Evolutionary conservation across 2,797 vertebrate genomes (phyloP).

Genomic region (Onychomys arenicola): DNA sequence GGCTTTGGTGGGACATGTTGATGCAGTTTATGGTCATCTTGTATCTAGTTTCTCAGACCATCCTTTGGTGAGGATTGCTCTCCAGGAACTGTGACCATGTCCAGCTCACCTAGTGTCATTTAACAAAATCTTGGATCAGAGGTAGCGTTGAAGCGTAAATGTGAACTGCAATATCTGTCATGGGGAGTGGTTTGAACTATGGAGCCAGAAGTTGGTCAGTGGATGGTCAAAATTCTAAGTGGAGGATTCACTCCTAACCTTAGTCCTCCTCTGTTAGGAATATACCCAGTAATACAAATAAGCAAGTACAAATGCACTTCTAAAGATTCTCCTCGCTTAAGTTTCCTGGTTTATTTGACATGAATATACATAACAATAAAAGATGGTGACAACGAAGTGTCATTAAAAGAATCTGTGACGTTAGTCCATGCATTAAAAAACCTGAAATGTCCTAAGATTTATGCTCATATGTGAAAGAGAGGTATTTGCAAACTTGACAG

Average conservation of each 20-base stretch:
- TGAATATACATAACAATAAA: not conserved
- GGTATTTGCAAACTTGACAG: constrained; percentile 32
- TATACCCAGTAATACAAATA: not conserved
- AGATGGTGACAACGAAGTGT: constrained; percentile 9
- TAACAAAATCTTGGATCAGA: not conserved
- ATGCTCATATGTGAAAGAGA: constrained; percentile 1
- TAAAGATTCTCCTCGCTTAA: not conserved
- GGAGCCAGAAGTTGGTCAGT: not conserved
- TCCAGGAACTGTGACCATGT: not conserved
- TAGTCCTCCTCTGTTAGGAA: constrained; percentile 54
- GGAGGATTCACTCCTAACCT: constrained; percentile 5
- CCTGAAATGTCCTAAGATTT: constrained; percentile 10
- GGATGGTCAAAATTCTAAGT: constrained; percentile 14
- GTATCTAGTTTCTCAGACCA: not conserved
- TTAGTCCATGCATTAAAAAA: not conserved
- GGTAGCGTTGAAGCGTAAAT: not conserved
- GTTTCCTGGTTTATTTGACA: constrained; percentile 35
- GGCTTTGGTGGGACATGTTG: not conserved
- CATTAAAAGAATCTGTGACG: constrained; percentile 19
- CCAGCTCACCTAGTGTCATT: not conserved
- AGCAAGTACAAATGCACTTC: constrained; percentile 10
- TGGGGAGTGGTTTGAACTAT: not conserved
- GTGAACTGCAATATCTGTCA: not conserved
- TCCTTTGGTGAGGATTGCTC: not conserved
- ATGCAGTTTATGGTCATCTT: not conserved